Evolutionary conservation across 1,140 invertebrate species (phyloP).

Genomic region (Venturia canescens): DNA sequence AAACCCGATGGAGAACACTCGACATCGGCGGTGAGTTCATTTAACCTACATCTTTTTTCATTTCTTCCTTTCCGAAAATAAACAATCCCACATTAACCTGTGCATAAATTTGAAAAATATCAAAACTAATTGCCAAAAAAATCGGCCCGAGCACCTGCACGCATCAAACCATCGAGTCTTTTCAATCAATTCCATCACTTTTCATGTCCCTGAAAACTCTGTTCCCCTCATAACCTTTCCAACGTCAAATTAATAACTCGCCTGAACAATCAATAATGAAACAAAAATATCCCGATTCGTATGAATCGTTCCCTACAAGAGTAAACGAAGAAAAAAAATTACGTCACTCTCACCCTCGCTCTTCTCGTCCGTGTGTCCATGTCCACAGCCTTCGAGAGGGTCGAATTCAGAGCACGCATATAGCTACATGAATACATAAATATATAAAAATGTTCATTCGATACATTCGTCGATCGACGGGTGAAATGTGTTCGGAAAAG

Average conservation of each 20-base stretch:
- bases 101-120: neutral
- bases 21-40: slow-evolving; percentile 75
- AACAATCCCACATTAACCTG: neutral
- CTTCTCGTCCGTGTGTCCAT: neutral
- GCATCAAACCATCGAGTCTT: too few relatives aligned
- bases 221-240: too few relatives aligned
- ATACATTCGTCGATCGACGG: too few relatives aligned
- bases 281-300: neutral
- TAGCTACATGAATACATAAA: too few relatives aligned
- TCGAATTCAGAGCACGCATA: neutral
- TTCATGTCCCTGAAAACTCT: too few relatives aligned
- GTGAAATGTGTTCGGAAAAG: neutral
- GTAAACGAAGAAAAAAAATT: slow-evolving; percentile 4
- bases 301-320: neutral
- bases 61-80: neutral
- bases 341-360: slow-evolving; percentile 4
- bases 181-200: too few relatives aligned
- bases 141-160: too few relatives aligned
- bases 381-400: slow-evolving; percentile 5
- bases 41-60: neutral
- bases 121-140: neutral
- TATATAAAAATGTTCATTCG: too few relatives aligned
- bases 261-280: too few relatives aligned
- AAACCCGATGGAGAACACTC: slow-evolving; percentile 76
- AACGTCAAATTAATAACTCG: too few relatives aligned